Evolutionary conservation across 2,113 vertebrate species (phyloP), one percentile per base, ranked within the genome.

Genomic region (Perca flavescens): DNA sequence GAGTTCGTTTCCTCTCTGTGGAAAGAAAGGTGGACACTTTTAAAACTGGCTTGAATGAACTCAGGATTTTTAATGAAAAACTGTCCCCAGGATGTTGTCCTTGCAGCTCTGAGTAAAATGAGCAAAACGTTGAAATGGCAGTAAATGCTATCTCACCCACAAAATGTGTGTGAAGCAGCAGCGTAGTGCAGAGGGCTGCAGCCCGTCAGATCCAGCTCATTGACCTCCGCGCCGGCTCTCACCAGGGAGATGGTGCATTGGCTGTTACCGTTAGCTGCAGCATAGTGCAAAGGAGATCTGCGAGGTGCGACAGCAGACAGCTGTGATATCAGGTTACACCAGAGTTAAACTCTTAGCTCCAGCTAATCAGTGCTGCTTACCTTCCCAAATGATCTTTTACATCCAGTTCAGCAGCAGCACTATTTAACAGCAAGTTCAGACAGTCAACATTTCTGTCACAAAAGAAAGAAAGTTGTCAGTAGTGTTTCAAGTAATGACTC

Each of bases 271-370:
- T 97, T 98, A 76, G 97, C 97, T 16, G 97, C 96, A 46, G 98
- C 95, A 13, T 99, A 99, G 96, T 99, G 98, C 95, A 99, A 93
- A 50, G 98, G 95, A 86, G 97, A 96, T 94, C 98, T 99, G 89
- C 1, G 1, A 47, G 52, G 11, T 4, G 43, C 36, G 36, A 58
- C 43, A 79, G 19, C 5, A 15, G 31, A 62, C 22, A 77, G 36
- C 40, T 47, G 16, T 50, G 31, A 68, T 43, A 40, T 66, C 21
- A 69, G 52, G 7, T 50, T 3, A 54, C 60, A 68, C 12, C 4
- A 62, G 8, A 47, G 25, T 40, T 36, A 0, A 34, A 2, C 5
- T 80, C 65, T 70, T 1, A 53, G 14, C 21, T 69, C 13, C 9
- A 73, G 49, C 4, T 52, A 57, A 53, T 69, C 17, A 46, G 25